Evolutionary conservation across 2,797 vertebrate genomes (phyloP).

Genomic region (Poeciliopsis infans): DNA sequence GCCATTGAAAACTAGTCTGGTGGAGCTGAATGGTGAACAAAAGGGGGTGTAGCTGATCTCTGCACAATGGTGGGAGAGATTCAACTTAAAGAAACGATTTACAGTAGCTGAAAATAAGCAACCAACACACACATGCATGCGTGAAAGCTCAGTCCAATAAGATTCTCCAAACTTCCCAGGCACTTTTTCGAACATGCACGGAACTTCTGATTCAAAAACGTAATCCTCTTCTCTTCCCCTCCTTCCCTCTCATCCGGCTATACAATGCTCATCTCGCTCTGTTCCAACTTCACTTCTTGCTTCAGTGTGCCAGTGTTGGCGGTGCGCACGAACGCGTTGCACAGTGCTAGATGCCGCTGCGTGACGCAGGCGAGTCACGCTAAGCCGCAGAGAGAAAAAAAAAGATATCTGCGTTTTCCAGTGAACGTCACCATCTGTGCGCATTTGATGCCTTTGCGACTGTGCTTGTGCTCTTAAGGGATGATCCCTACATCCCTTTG

Average conservation of each 20-base stretch:
- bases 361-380: conserved; percentile 30
- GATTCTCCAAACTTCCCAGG: conserved; percentile 32
- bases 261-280: conserved; percentile 28
- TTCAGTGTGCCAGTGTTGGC: conserved; percentile 9
- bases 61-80: conserved; percentile 16
- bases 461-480: conserved; percentile 22
- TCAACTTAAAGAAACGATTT: conserved; percentile 48
- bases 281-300: conserved; percentile 34
- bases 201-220: conserved; percentile 47
- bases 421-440: conserved; percentile 49
- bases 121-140: conserved; percentile 3
- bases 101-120: conserved; percentile 32
- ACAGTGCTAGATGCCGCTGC: conserved; percentile 1
- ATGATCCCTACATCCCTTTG: conserved; percentile 44
- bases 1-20: too few species aligned
- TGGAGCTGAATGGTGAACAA: too few species aligned
- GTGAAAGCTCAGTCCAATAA: conserved; percentile 11
- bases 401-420: conserved; percentile 37
- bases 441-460: conserved; percentile 17
- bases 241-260: conserved; percentile 33
- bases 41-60: conserved; percentile 24
- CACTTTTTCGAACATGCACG: conserved; percentile 27
- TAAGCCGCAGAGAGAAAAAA: conserved; percentile 38
- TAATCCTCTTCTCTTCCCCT: conserved; percentile 67
- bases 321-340: background rate